Conservation (phyloP, 2,113 vertebrate genomes). For the Patagioenas fasciata region DNA sequence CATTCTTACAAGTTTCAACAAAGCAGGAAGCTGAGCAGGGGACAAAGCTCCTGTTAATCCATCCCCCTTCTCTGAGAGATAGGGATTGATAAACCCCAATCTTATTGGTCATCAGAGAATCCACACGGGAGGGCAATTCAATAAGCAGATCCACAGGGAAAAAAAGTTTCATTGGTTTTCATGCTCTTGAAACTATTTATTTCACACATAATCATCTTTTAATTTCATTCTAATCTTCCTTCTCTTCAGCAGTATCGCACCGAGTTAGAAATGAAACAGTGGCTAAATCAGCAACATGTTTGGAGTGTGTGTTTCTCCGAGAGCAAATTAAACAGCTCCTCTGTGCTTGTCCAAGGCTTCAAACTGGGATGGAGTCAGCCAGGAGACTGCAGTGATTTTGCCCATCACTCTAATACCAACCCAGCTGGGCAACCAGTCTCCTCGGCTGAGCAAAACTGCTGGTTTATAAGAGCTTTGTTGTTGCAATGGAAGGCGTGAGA, state of each 20-base stretch:
- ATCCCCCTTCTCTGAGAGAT: neutral
- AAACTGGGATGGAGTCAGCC: neutral
- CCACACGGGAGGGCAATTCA: neutral
- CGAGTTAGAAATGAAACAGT: neutral
- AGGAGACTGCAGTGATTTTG: neutral
- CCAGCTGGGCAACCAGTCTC: neutral
- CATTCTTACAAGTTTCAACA: neutral
- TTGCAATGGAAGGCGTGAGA: neutral
- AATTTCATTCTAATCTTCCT: neutral
- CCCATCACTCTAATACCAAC: neutral
- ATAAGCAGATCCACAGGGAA: neutral
- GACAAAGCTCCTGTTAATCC: neutral
- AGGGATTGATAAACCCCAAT: neutral
- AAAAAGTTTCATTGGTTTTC: neutral
- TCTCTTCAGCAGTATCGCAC: neutral
- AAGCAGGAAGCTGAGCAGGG: neutral
- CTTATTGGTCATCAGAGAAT: neutral
- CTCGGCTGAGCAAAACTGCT: neutral
- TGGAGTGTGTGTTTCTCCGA: neutral
- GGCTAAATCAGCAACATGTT: neutral
- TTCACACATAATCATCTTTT: neutral
- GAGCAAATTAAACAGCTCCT: neutral
- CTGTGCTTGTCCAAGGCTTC: neutral
- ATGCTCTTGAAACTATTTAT: neutral
- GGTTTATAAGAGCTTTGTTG: neutral